Base-by-base conservation (phyloP, 2,888 invertebrate genomes). In the Phragmatobia fuliginosa region DNA sequence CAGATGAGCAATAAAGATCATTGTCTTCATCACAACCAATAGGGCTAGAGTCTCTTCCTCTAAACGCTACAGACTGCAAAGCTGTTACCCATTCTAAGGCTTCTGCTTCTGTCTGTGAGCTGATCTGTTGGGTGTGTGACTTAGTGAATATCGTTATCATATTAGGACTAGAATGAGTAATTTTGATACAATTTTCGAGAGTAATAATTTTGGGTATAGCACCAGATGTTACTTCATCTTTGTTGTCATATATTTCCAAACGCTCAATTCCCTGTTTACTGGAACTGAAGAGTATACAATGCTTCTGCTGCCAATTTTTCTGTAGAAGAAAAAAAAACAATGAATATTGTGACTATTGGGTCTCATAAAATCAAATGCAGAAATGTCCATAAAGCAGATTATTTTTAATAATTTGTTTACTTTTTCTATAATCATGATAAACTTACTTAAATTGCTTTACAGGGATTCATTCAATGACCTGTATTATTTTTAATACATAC, bases 121-220 rank as follows among this genome's bases (percentile, higher is more conserved):
- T 95, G 3, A 96, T 82, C 77, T 96, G 96, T 79, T 96, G 94
- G 36, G 97, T 97, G 52, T 96, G 96, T 73, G 97, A 96, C 93
- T 97, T 98, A 78, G 97, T 98, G 71, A 97, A 96, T 83, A 98
- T 96, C 78, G 96, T 96, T 78, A 96, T 95, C 85, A 96, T 96
- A 69, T 96, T 96, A 87, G 96, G 90, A 96, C 93, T 87, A 96
- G 95, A 88, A 89, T 96, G 96, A 75, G 96, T 96, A 85, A 98
- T 98, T 96, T 98, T 98, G 59, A 98, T 97, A 89, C 98, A 98
- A 88, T 98, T 97, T 93, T 98, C 98, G 67, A 98, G 95, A 0
- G 98, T 97, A 75, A 98, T 97, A 73, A 98, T 98, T 88, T 97
- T 96, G 45, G 97, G 96, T 83, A 97, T 96, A 80, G 96, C 96